These are phyloP conservation scores for Maniola jurtina DNA, from an alignment of 1,140 invertebrate genomes.

Conservation along the genomic window DNA sequence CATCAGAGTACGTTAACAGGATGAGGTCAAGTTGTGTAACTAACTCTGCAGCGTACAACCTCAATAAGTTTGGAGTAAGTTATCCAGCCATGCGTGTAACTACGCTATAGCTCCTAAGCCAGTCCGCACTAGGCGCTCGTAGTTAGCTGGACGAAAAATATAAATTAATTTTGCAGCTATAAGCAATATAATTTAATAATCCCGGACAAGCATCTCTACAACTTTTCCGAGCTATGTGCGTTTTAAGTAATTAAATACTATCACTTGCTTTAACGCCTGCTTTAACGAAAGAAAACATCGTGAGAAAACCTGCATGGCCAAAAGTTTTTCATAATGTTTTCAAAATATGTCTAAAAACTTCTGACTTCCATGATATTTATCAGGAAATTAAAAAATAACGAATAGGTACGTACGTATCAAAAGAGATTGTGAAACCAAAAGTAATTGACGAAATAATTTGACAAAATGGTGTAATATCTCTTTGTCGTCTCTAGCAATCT, in stretches of 20 bases:
- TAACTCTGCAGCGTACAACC: background rate
- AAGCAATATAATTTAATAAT: background rate
- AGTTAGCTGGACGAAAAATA: background rate
- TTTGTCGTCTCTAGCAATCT: conserved; percentile 59
- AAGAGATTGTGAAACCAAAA: conserved; percentile 8
- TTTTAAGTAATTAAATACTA: no score
- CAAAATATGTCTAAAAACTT: no score
- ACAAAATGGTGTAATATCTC: conserved; percentile 70
- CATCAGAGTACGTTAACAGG: background rate
- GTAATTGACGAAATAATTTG: conserved; percentile 72
- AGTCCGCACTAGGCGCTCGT: background rate
- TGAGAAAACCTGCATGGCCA: no score
- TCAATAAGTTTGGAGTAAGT: conserved; percentile 1
- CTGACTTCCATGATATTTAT: no score
- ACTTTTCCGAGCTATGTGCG: no score
- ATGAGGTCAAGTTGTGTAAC: background rate
- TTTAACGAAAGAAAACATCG: no score
- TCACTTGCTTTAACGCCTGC: no score
- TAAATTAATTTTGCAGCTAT: background rate
- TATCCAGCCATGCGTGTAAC: conserved; percentile 1
- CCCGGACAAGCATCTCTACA: no score
- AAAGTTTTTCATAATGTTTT: no score
- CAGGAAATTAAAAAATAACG: no score
- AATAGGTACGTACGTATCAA: background rate
- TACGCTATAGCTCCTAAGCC: background rate